Conservation (phyloP, 2,888 invertebrate species). For the Synanthedon andrenaeformis region DNA sequence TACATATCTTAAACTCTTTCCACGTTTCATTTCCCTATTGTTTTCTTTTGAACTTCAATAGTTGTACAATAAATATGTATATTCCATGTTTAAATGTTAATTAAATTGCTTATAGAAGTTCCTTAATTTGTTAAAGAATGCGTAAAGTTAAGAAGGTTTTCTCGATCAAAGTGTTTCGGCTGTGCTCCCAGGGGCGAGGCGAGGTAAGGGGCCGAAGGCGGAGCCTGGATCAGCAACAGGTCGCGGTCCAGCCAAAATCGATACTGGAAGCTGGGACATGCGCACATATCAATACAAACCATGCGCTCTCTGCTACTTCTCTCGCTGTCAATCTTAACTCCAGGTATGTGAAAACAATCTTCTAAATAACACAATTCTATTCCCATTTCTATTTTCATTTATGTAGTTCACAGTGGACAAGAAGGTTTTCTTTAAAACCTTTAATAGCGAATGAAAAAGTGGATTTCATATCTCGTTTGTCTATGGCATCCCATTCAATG, state of each 20-base stretch:
- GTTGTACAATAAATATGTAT: too few relatives aligned
- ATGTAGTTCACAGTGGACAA: too few relatives aligned
- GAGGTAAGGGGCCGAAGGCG: slow-evolving; percentile 20
- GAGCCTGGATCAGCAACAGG: slow-evolving; percentile 54
- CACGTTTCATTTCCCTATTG: too few relatives aligned
- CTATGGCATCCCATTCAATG: too few relatives aligned
- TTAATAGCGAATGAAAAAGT: too few relatives aligned
- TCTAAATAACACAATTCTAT: not conserved
- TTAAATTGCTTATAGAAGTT: too few relatives aligned
- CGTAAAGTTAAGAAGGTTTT: slow-evolving; percentile 56
- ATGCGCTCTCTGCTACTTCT: slow-evolving; percentile 56
- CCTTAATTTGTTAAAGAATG: slow-evolving; percentile 45
- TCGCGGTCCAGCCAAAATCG: slow-evolving; percentile 45
- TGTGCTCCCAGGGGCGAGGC: slow-evolving; percentile 11
- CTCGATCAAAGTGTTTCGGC: slow-evolving; percentile 43
- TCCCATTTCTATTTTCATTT: not conserved
- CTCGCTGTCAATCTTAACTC: slow-evolving; percentile 42
- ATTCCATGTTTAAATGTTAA: too few relatives aligned
- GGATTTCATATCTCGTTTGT: too few relatives aligned
- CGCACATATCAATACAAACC: slow-evolving; percentile 37
- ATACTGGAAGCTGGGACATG: slow-evolving; percentile 60
- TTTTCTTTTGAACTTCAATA: too few relatives aligned
- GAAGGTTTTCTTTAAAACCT: too few relatives aligned
- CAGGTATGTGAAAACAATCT: slow-evolving; percentile 48
- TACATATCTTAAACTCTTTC: too few relatives aligned